Conservation (phyloP, 2,113 vertebrate genomes). For the Anser brachyrhynchus region DNA sequence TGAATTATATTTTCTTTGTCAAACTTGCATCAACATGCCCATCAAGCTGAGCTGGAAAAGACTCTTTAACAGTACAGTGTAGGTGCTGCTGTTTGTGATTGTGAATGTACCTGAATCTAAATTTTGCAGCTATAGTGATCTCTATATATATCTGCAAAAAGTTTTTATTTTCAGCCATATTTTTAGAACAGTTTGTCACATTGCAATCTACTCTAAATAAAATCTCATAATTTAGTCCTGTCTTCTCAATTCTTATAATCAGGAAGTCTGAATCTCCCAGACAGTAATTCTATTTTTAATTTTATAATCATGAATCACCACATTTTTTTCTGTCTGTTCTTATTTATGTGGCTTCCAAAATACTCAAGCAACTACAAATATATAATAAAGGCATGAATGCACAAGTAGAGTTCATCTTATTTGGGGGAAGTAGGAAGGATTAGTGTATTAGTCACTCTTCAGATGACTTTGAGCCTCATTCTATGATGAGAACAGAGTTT, state of each 20-base stretch:
- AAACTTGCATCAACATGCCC: conserved; percentile 77
- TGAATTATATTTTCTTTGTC: conserved; percentile 74
- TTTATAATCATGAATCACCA: background rate
- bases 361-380: background rate
- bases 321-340: background rate
- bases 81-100: conserved; percentile 62
- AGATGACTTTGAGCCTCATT: background rate
- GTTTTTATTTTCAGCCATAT: background rate
- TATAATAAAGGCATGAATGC: background rate
- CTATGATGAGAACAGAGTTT: background rate
- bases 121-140: background rate
- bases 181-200: background rate
- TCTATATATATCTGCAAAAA: background rate
- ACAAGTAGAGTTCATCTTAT: background rate
- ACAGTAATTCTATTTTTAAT: background rate
- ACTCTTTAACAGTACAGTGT: conserved; percentile 66
- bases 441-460: background rate
- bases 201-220: background rate
- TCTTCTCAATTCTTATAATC: background rate
- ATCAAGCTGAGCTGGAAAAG: conserved; percentile 66
- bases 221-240: background rate
- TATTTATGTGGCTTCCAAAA: conserved; percentile 6
- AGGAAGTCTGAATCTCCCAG: background rate
- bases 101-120: conserved; percentile 32
- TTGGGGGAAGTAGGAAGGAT: background rate